Base-by-base conservation (phyloP, 2,113 vertebrate species). In the Passer domesticus region DNA sequence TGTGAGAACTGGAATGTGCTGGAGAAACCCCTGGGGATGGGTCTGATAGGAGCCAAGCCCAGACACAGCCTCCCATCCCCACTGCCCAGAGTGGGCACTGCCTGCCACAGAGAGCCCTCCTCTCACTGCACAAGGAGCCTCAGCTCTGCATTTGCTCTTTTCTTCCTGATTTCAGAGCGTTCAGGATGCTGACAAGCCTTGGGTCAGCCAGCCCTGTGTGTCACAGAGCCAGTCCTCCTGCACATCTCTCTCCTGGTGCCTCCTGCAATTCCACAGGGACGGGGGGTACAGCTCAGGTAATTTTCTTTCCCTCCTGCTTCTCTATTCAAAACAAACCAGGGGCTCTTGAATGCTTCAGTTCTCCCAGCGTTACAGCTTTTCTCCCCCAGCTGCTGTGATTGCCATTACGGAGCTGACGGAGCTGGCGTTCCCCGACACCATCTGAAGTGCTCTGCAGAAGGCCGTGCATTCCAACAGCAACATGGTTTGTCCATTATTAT, bases 181-280 rank as follows among this genome's bases (percentile, higher is more conserved):
- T 20, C 6, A 1, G 11, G 16, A 22, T 0, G 17, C 31, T 4
- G 31, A 1, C 41, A 17, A 0, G 1, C 17, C 13, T 8, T 1
- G 8, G 18, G 8, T 10, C 58, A 44, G 56, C 13, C n/a, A 3
- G 63, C 3, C 20, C 88, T 1, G 3, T 0, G 10, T 31, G 55
- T 24, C 52, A 2, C 24, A 0, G 9, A 20, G 76, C 33, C 3
- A 2, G 2, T 2, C 28, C 47, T 27, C 1, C 46, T 1, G 20
- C 83, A 11, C 41, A 31, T 18, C 35, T 14, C 35, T 14, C 43
- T 9, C 5, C 41, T 9, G 18, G 30, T 4, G 50, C 20, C 74
- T 44, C 7, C 58, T 17, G 44, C 3, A 2, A 21, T 5, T 3
- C 16, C 8, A 2, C 37, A 3, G 83, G 64, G 27, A 41, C 14